Conservation (phyloP, 2,797 vertebrate species). For the Graptemys geographica region DNA sequence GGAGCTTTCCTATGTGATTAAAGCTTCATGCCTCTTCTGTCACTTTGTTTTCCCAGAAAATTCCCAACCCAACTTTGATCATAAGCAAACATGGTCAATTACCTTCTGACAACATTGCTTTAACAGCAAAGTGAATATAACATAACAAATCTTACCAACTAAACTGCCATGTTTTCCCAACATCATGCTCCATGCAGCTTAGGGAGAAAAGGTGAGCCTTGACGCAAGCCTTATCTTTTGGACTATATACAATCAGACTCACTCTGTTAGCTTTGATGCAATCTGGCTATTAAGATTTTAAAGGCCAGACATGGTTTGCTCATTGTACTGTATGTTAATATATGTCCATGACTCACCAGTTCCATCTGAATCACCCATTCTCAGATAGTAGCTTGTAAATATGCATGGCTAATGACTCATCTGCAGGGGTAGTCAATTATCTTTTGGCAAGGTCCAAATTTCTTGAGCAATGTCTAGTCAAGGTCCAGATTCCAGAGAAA, state of each 20-base stretch:
- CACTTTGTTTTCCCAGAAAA: background rate
- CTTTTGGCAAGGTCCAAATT: too few species aligned
- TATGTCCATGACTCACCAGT: background rate
- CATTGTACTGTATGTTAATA: fast-evolving
- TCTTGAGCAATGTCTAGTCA: too few species aligned
- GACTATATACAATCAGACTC: background rate
- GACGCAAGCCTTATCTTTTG: background rate
- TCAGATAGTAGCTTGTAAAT: background rate
- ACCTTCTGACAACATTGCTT: background rate
- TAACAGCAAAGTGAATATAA: constrained; percentile 20
- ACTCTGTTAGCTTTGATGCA: background rate
- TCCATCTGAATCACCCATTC: background rate
- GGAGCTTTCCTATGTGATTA: background rate
- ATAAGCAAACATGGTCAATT: background rate
- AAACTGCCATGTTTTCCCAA: background rate
- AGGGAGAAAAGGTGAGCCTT: constrained; percentile 21
- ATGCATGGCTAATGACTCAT: background rate
- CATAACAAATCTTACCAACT: background rate
- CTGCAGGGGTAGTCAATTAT: too few species aligned
- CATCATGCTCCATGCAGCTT: background rate
- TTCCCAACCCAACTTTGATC: background rate
- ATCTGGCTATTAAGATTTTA: constrained; percentile 18
- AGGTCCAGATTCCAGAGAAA: too few species aligned
- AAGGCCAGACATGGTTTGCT: background rate
- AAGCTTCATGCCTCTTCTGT: background rate